These are phyloP conservation scores for Papilio protenor DNA, from an alignment of 2,888 invertebrate genomes.

Conservation along the genomic window DNA sequence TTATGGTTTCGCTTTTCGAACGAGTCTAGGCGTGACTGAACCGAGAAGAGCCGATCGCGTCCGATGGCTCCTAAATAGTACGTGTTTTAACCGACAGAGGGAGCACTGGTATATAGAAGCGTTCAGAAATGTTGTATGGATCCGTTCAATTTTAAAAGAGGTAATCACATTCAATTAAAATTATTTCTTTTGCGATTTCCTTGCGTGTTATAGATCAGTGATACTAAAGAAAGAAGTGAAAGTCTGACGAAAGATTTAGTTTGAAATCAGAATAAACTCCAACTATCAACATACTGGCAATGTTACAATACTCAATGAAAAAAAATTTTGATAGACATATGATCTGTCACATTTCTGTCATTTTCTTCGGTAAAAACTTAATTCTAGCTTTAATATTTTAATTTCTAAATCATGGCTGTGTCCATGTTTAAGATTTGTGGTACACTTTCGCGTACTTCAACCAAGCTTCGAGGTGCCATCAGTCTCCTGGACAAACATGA, in stretches of 20 bases:
- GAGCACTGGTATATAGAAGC: constrained; percentile 58
- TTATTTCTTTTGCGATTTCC: neutral
- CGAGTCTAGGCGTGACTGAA: constrained; percentile 83
- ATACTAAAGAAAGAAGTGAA: neutral
- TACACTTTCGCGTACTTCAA: constrained; percentile 62
- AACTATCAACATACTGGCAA: constrained; percentile 27
- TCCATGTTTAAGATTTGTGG: constrained; percentile 73
- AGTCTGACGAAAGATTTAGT: neutral
- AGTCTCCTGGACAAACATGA: constrained; percentile 65
- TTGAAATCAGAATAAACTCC: neutral
- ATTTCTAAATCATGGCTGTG: constrained; percentile 65
- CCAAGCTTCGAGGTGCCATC: constrained; percentile 66
- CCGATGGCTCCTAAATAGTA: constrained; percentile 59
- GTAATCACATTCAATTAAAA: neutral
- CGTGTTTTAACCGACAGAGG: constrained; percentile 57
- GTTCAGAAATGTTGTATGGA: constrained; percentile 52
- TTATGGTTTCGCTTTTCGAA: constrained; percentile 81
- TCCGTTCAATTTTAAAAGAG: constrained; percentile 2
- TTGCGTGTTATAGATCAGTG: neutral
- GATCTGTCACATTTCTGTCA: constrained; percentile 26
- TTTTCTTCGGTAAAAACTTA: constrained; percentile 11
- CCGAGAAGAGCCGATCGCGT: constrained; percentile 72
- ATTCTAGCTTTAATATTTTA: constrained; percentile 38
- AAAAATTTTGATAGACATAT: constrained; percentile 21
- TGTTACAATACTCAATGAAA: neutral